Evolutionary conservation across 2,797 vertebrate species (phyloP).

Genomic region (Coluber constrictor): DNA sequence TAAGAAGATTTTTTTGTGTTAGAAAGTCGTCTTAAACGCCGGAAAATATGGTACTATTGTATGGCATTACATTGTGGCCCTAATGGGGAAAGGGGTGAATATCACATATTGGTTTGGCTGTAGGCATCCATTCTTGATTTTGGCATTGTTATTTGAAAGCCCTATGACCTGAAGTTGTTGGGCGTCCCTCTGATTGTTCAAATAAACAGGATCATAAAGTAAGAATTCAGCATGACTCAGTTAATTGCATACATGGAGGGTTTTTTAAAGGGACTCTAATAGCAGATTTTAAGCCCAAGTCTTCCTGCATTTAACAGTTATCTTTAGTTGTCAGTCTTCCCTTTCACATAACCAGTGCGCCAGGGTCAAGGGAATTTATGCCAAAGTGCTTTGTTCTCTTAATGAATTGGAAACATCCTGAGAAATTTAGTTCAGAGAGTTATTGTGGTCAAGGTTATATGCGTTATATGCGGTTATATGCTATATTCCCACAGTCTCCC

Average conservation of each 20-base stretch:
- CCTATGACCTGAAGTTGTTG: background rate
- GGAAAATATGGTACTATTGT: too few species aligned
- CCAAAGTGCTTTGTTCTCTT: background rate
- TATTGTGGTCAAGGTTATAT: background rate
- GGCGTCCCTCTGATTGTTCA: background rate
- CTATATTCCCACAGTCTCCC: background rate
- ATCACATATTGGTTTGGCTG: background rate
- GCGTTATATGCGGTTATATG: too few species aligned
- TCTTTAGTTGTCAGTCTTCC: conserved; percentile 24
- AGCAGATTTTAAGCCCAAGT: background rate
- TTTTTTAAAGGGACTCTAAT: background rate
- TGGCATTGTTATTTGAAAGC: background rate
- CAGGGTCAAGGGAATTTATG: background rate
- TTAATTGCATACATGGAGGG: background rate
- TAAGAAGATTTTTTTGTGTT: too few species aligned
- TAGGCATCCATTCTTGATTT: background rate
- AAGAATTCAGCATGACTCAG: background rate
- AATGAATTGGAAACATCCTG: conserved; percentile 1
- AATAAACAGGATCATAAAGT: background rate
- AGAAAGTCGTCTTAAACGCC: too few species aligned
- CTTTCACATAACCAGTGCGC: conserved; percentile 3
- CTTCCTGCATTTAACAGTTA: conserved; percentile 21
- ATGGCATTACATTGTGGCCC: background rate
- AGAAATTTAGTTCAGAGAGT: background rate
- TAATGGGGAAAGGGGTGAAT: background rate